Evolutionary conservation across 2,888 invertebrate genomes (phyloP).

Genomic region (Anthophora plumipes): DNA sequence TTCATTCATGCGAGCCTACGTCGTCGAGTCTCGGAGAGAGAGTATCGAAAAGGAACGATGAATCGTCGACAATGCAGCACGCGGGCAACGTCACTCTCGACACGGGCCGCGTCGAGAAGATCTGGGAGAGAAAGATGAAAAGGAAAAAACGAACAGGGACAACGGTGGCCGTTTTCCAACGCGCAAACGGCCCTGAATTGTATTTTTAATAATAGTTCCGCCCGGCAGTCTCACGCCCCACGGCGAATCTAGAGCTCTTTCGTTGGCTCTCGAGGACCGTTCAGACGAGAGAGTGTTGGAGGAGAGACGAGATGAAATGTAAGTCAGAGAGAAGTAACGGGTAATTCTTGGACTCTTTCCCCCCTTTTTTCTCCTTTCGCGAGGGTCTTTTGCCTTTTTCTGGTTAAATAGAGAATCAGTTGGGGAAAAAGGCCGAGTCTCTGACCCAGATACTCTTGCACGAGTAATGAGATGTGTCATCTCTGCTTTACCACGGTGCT

Average conservation of each 20-base stretch:
- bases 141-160: conserved; percentile 1
- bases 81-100: conserved; percentile 12
- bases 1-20: conserved; percentile 37
- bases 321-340: not conserved
- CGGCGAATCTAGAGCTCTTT: conserved; percentile 11
- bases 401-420: not conserved
- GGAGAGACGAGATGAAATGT: conserved; percentile 10
- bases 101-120: not conserved
- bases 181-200: conserved; percentile 28
- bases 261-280: not conserved
- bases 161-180: not conserved
- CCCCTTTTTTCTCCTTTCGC: not conserved
- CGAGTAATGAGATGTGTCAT: no score
- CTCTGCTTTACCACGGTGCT: no score
- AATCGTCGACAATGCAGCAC: conserved; percentile 43
- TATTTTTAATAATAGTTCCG: conserved; percentile 44
- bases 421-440: not conserved
- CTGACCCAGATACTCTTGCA: no score
- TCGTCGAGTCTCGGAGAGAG: not conserved
- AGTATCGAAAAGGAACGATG: conserved; percentile 41
- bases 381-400: not conserved
- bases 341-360: conserved; percentile 13
- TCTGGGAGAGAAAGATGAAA: not conserved
- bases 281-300: not conserved
- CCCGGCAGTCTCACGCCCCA: not conserved